Evolutionary conservation across 2,888 invertebrate genomes (phyloP), one percentile per base, ranked within the genome.

Genomic region (Agrotis segetum): DNA sequence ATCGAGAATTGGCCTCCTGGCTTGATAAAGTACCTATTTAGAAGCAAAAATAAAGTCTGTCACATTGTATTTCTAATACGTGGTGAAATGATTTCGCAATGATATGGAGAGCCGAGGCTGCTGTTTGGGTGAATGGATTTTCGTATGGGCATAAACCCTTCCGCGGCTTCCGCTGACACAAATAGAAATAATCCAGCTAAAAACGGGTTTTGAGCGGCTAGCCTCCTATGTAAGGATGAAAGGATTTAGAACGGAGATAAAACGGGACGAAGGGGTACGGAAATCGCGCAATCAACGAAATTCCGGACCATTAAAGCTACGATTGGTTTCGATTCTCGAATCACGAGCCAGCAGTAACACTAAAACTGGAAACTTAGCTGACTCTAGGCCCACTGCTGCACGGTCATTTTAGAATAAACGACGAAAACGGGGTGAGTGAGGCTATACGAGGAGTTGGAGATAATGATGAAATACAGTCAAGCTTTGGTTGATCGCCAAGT

Each of bases 221-320:
- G 61, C 71, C 66, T 69, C 78, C 82, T 79, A 80, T 74, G 68
- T 67, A 49, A 74, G 72, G 79, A 71, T 71, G 67, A 88, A 88
- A 86, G 88, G 87, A 81, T 85, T 82, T 80, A 70, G 74, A 81
- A 67, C 68, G 66, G 77, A 81, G 82, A 82, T 82, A 85, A 83
- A 84, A 82, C 68, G 83, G 79, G 81, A 78, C 76, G 80, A 80
- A 86, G 74, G 83, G 85, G 79, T 85, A 79, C 84, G 88, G 87
- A 90, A 90, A 91, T 89, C 82, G 83, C 69, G 84, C 88, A 90
- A 91, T 90, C 89, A 86, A 85, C 83, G 81, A 83, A 83, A 88
- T 89, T 88, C 89, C 89, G 86, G 82, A 9, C 86, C 86, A 88
- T 90, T 89, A 88, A 75, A 77, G 71, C 56, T 76, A 62, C 50